These are phyloP conservation scores for Branchipolynoe longqiensis DNA, from an alignment of 2,888 invertebrate species.

Conservation along the genomic window DNA sequence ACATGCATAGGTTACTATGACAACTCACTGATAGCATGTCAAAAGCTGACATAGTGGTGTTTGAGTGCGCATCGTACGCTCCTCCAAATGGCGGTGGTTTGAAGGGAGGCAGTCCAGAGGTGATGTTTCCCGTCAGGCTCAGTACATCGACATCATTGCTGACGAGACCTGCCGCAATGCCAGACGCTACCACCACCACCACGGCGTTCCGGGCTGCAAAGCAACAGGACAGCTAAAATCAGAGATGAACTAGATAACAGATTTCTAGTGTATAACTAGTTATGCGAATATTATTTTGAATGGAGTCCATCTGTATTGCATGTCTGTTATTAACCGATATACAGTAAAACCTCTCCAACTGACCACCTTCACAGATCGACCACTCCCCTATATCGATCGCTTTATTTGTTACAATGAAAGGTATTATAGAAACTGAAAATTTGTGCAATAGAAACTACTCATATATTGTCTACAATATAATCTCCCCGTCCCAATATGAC, in stretches of 20 bases:
- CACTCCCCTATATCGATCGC: too few relatives aligned
- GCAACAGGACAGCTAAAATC: neutral
- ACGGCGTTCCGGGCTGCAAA: conserved; percentile 69
- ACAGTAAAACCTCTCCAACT: too few relatives aligned
- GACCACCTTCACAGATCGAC: too few relatives aligned
- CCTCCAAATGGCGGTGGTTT: conserved; percentile 62
- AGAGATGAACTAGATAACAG: neutral
- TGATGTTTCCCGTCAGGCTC: conserved; percentile 66
- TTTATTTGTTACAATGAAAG: too few relatives aligned
- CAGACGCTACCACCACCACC: conserved; percentile 67
- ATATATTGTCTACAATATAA: too few relatives aligned
- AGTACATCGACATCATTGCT: conserved; percentile 61
- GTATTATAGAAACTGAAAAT: too few relatives aligned
- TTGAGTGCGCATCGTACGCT: conserved; percentile 51
- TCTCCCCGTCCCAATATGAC: too few relatives aligned
- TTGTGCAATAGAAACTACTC: too few relatives aligned
- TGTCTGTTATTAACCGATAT: too few relatives aligned
- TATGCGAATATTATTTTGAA: too few relatives aligned
- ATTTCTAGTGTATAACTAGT: too few relatives aligned
- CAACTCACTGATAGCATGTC: conserved; percentile 6
- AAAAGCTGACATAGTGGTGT: conserved; percentile 20
- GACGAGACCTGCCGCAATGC: conserved; percentile 60
- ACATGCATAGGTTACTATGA: neutral
- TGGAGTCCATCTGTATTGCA: too few relatives aligned
- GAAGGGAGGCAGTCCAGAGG: conserved; percentile 66